A percentile compares a stretch with the other conserved stretches of the same genome.
These are phyloP conservation scores for Mesoclemmys tuberculata DNA, from an alignment of 2,113 vertebrate species.

Conservation along the genomic window DNA sequence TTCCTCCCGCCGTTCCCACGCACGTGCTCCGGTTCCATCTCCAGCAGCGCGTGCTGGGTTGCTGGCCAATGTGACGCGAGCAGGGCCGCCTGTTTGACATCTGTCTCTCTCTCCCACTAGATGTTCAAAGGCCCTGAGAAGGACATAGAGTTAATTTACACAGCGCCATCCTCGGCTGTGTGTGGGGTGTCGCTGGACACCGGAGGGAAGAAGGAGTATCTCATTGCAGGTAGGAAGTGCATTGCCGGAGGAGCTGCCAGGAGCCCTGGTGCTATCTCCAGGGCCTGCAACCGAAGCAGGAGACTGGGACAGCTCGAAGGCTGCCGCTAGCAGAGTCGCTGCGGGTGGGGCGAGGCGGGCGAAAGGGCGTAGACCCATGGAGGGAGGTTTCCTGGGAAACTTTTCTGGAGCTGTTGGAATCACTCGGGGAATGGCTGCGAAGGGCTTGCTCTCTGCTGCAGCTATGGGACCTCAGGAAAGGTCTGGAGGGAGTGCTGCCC, in stretches of 20 bases:
- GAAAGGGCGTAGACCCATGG: background rate
- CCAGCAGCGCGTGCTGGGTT: background rate
- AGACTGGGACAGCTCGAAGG: background rate
- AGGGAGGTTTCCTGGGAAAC: background rate
- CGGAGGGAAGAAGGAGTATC: slow-evolving; percentile 91
- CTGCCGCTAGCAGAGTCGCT: background rate
- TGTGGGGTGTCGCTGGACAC: slow-evolving; percentile 91
- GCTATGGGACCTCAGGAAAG: background rate
- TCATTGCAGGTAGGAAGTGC: slow-evolving; percentile 87
- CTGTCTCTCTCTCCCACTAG: slow-evolving; percentile 63
- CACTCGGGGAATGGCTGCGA: background rate
- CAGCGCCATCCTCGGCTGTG: slow-evolving; percentile 88
- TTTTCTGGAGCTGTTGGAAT: background rate
- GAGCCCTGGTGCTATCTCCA: too few species aligned
- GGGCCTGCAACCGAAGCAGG: background rate
- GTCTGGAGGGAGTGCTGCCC: background rate
- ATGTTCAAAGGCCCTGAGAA: slow-evolving; percentile 93
- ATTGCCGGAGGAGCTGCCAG: background rate
- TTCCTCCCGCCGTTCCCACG: background rate
- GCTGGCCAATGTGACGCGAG: too few species aligned
- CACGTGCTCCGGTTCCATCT: background rate
- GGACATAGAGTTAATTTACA: slow-evolving; percentile 90
- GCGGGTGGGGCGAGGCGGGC: too few species aligned
- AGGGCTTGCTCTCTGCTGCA: background rate
- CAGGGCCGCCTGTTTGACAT: accelerated